Conservation (phyloP, 2,888 invertebrate species). For the Sinhomidia bicolor region DNA sequence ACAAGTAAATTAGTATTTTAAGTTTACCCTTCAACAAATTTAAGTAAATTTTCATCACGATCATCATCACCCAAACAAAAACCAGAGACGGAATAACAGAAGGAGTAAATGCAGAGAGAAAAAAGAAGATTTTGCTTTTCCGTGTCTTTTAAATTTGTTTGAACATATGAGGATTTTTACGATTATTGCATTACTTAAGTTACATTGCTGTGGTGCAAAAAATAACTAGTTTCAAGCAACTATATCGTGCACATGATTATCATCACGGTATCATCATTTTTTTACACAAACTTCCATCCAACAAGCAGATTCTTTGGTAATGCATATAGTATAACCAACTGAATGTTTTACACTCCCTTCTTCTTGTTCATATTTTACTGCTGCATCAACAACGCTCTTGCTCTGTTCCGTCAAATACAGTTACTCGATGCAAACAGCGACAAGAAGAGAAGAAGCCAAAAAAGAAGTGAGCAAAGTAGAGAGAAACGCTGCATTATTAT, state of each 20-base stretch:
- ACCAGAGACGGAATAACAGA: conserved; percentile 11
- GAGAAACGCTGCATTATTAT: not conserved
- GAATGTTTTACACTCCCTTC: too few species aligned
- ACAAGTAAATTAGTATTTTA: not conserved
- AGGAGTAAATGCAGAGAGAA: conserved; percentile 21
- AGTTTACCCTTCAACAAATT: not conserved
- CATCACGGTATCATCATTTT: conserved; percentile 23
- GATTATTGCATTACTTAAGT: conserved; percentile 32
- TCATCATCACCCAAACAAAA: conserved; percentile 4
- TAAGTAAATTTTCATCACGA: not conserved
- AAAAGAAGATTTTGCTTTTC: not conserved
- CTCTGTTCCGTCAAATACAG: conserved; percentile 54
- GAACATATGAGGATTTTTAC: conserved; percentile 10
- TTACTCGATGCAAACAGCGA: conserved; percentile 25
- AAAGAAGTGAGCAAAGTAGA: not conserved
- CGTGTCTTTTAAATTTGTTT: conserved; percentile 11
- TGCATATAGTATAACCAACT: not conserved
- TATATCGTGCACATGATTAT: conserved; percentile 40
- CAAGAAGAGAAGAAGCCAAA: conserved; percentile 17
- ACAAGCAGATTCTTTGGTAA: not conserved
- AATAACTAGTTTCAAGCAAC: conserved; percentile 47
- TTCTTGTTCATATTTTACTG: not conserved
- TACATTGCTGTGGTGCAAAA: conserved; percentile 27
- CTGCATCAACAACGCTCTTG: not conserved
- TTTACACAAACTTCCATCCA: conserved; percentile 7